These are phyloP conservation scores for Rhinoraja longicauda DNA, from an alignment of 2,797 vertebrate species.

Conservation along the genomic window DNA sequence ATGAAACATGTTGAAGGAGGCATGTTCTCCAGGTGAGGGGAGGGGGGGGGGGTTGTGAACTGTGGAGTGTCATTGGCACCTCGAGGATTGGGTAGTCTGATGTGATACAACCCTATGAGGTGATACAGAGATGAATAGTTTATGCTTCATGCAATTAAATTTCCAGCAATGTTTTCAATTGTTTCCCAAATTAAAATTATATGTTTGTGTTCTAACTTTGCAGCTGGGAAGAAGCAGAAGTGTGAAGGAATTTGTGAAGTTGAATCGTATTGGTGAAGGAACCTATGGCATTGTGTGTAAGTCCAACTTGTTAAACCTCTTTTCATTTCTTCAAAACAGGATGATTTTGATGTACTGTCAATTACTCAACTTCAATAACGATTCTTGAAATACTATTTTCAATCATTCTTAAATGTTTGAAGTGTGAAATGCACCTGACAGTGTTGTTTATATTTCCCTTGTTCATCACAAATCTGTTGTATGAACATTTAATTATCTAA, in stretches of 20 bases:
- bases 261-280: constrained; percentile 92
- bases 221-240: constrained; percentile 87
- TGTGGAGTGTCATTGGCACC: not conserved
- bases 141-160: not conserved
- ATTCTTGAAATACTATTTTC: not conserved
- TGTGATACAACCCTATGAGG: no score
- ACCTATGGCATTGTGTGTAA: constrained; percentile 96
- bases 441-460: no score
- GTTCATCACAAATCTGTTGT: no score
- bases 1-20: not conserved
- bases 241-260: constrained; percentile 91
- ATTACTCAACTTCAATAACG: not conserved
- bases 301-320: constrained; percentile 48
- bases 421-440: not conserved
- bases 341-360: not conserved
- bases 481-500: no score
- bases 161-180: not conserved
- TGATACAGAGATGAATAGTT: not conserved
- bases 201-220: constrained; percentile 41
- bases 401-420: not conserved
- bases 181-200: not conserved
- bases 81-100: not conserved
- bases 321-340: not conserved
- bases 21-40: not conserved
- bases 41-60: not conserved